Evolutionary conservation across 2,113 vertebrate genomes (phyloP).

Genomic region (Callaeas wilsoni): DNA sequence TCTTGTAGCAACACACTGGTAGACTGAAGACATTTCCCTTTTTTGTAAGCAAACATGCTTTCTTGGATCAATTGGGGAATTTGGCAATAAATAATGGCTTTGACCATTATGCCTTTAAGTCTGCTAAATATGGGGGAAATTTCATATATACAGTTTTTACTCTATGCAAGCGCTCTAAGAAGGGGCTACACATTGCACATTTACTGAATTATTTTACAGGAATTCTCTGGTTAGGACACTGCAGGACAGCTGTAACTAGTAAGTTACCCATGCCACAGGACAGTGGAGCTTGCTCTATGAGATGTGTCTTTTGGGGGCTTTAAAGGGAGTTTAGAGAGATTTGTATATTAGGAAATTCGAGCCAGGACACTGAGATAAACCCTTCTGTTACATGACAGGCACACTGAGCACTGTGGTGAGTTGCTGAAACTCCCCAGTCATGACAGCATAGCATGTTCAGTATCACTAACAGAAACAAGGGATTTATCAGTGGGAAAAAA

Average conservation of each 20-base stretch:
- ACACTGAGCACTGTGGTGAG: background rate
- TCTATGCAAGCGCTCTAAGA: background rate
- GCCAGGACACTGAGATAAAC: background rate
- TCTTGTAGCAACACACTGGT: background rate
- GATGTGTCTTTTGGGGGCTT: background rate
- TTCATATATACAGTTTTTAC: background rate
- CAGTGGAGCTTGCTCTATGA: background rate
- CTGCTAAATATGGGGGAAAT: background rate
- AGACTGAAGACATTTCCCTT: background rate
- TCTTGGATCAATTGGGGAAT: background rate
- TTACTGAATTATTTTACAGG: background rate
- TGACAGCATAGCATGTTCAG: background rate
- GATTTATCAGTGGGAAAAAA: background rate
- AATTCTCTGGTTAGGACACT: background rate
- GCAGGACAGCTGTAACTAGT: background rate
- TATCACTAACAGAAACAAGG: conserved; percentile 20
- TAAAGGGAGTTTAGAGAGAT: background rate
- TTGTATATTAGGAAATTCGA: conserved; percentile 1
- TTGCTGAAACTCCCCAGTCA: background rate
- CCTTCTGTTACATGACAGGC: background rate
- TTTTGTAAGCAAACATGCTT: background rate
- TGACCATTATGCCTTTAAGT: background rate
- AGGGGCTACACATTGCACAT: rapidly evolving
- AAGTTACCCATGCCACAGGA: background rate
- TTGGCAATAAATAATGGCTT: background rate